phyloP scores from a whole-genome alignment of 2,888 invertebrate genomes.

The Autographa gamma region DNA sequence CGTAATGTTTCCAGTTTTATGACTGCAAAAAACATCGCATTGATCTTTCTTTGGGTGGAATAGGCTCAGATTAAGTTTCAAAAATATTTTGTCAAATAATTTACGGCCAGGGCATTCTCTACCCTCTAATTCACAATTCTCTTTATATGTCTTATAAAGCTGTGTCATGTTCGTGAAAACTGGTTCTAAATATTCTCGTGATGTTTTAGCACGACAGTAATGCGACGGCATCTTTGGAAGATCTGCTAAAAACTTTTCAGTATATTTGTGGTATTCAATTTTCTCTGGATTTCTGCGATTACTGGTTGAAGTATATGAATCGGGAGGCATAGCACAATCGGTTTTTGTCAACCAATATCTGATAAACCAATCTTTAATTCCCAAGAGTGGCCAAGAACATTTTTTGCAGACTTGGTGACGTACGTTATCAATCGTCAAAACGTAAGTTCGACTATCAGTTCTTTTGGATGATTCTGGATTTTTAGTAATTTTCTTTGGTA shows the following conservation, averaged over 20 bases:
- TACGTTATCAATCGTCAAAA: conserved; percentile 51
- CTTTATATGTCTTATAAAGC: conserved; percentile 41
- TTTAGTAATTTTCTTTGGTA: conserved; percentile 43
- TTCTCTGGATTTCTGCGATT: conserved; percentile 44
- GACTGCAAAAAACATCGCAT: too few relatives aligned
- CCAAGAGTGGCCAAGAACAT: conserved; percentile 47
- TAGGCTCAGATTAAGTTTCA: conserved; percentile 56
- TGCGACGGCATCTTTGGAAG: conserved; percentile 57
- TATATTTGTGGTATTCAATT: conserved; percentile 46
- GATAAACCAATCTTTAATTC: conserved; percentile 47
- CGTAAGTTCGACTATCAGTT: conserved; percentile 50
- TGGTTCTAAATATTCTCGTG: conserved; percentile 54
- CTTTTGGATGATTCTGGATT: conserved; percentile 43
- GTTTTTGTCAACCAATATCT: conserved; percentile 52
- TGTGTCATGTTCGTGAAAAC: conserved; percentile 44
- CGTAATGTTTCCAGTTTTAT: conserved; percentile 50
- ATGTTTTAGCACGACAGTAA: conserved; percentile 42
- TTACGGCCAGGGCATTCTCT: conserved; percentile 45
- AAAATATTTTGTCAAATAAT: conserved; percentile 54
- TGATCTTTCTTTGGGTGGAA: conserved; percentile 25
- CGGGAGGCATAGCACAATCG: conserved; percentile 48
- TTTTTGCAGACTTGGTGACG: conserved; percentile 53
- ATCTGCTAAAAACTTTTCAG: conserved; percentile 46
- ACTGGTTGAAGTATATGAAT: conserved; percentile 30
- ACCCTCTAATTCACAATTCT: conserved; percentile 43